Conservation (phyloP, 2,797 vertebrate species). For the Periophthalmus magnuspinnatus region DNA sequence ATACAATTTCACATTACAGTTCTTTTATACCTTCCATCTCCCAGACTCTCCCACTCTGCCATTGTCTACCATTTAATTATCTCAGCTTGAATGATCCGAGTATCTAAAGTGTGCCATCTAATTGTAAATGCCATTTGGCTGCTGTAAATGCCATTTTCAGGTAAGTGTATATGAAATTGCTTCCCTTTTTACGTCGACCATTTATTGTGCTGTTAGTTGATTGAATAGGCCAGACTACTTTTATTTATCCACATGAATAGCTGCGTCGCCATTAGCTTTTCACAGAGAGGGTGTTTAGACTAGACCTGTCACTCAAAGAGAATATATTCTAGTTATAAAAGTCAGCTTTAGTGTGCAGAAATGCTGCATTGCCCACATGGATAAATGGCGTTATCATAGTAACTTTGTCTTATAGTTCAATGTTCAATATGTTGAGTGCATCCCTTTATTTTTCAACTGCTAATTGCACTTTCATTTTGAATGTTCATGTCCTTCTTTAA, state of each 20-base stretch:
- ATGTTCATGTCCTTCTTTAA: too few species aligned
- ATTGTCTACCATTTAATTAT: constrained; percentile 66
- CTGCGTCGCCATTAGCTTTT: constrained; percentile 39
- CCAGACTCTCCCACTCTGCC: constrained; percentile 43
- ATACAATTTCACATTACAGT: constrained; percentile 34
- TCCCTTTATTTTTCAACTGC: too few species aligned
- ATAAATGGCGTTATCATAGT: background rate
- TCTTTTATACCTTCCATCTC: constrained; percentile 29
- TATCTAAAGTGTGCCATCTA: constrained; percentile 58
- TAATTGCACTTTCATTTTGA: too few species aligned
- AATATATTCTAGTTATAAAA: constrained; percentile 1
- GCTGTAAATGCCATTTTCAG: constrained; percentile 57
- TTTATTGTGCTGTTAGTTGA: constrained; percentile 54
- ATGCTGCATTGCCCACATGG: background rate
- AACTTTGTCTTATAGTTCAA: background rate
- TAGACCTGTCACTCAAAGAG: constrained; percentile 45
- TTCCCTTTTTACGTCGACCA: constrained; percentile 57
- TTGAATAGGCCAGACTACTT: constrained; percentile 44
- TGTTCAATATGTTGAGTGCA: too few species aligned
- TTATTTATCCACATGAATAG: constrained; percentile 57
- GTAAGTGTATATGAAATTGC: constrained; percentile 59
- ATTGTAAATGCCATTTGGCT: constrained; percentile 41
- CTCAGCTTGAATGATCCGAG: constrained; percentile 55
- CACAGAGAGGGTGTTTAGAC: constrained; percentile 54
- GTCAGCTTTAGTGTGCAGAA: background rate